Evolutionary conservation across 2,888 invertebrate genomes (phyloP).

Genomic region (Limnephilus auricula): DNA sequence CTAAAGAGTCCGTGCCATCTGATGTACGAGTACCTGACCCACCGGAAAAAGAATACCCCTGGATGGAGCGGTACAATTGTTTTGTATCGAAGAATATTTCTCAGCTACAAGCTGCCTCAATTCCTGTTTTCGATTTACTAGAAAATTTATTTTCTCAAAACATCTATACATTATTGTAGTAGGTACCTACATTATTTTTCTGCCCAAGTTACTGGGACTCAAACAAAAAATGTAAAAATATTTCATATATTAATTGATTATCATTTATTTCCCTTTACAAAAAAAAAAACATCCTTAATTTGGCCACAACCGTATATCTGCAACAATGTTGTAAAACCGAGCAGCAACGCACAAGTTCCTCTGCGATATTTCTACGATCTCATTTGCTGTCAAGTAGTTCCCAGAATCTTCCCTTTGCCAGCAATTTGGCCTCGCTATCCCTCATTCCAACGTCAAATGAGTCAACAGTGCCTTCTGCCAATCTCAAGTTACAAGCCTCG

Average conservation of each 20-base stretch:
- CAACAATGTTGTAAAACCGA: not conserved
- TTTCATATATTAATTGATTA: too few species aligned
- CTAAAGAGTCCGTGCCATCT: too few species aligned
- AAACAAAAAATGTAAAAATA: not conserved
- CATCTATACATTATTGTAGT: too few species aligned
- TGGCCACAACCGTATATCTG: not conserved
- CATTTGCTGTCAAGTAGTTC: slow-evolving; percentile 9
- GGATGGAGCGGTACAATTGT: too few species aligned
- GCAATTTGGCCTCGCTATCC: not conserved
- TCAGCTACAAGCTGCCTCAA: too few species aligned
- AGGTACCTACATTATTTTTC: too few species aligned
- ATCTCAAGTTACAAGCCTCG: not conserved
- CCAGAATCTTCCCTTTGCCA: not conserved
- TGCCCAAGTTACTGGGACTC: too few species aligned
- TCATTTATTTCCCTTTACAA: not conserved
- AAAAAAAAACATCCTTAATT: not conserved
- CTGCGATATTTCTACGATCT: not conserved
- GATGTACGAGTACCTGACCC: too few species aligned
- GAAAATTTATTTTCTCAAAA: too few species aligned
- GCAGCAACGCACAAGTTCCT: not conserved
- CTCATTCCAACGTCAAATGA: not conserved
- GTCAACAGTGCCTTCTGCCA: not conserved
- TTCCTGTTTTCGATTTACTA: too few species aligned
- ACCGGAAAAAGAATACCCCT: too few species aligned
- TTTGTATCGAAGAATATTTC: too few species aligned